Conservation (phyloP, 1,140 invertebrate genomes). For the Drosophila sulfurigaster region DNA sequence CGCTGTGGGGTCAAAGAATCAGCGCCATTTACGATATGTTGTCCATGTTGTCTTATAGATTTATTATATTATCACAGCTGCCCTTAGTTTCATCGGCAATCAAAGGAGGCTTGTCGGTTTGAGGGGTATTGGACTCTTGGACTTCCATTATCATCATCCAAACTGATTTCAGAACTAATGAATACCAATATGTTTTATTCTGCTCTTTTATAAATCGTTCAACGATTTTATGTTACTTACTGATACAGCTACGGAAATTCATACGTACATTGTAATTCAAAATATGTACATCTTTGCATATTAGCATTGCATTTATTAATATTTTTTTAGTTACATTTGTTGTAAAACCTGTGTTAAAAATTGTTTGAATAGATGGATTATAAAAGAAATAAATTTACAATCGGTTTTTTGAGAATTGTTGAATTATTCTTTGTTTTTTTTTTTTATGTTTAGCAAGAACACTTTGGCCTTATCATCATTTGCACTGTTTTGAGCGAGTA, state of each 20-base stretch:
- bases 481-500: neutral
- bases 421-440: neutral
- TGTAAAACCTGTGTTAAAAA: too few species aligned
- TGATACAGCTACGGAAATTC: too few species aligned
- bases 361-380: too few species aligned
- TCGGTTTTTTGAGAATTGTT: too few species aligned
- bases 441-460: neutral
- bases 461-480: conserved; percentile 3
- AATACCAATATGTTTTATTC: too few species aligned
- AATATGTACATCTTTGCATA: too few species aligned
- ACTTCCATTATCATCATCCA: neutral
- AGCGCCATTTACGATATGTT: conserved; percentile 26
- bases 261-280: too few species aligned
- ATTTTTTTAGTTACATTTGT: too few species aligned
- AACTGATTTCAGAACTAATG: too few species aligned
- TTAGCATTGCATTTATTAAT: too few species aligned
- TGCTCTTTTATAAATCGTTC: too few species aligned
- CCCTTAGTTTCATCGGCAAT: neutral
- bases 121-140: conserved; percentile 31
- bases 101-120: conserved; percentile 35
- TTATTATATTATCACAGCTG: neutral
- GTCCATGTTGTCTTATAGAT: conserved; percentile 8
- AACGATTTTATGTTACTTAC: too few species aligned
- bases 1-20: conserved; percentile 48
- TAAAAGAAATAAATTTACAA: neutral